A percentile compares a stretch with the other conserved stretches of the same genome.
Evolutionary conservation across 2,888 invertebrate genomes (phyloP).

Genomic region (Agonopterix alstromeriana): DNA sequence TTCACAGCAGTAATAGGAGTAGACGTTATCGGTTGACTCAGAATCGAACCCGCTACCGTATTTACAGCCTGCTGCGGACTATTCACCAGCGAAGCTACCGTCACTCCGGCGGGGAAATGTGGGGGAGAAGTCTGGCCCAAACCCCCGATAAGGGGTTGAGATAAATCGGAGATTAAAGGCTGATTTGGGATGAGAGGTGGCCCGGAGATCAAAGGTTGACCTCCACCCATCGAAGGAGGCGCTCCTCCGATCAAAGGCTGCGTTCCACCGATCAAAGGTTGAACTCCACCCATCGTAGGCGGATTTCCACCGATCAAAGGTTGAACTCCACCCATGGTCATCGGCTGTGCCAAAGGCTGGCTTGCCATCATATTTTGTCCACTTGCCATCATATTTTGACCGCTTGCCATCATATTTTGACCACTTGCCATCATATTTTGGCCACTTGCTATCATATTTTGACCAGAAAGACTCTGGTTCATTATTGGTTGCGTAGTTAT

Average conservation of each 20-base stretch:
- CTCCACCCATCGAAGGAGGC: conserved; percentile 8
- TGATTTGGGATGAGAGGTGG: conserved; percentile 6
- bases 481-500: conserved; percentile 7
- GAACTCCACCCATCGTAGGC: conserved; percentile 12
- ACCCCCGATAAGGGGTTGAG: conserved; percentile 22
- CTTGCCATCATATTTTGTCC: conserved; percentile 1
- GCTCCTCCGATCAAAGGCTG: conserved; percentile 15
- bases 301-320: conserved; percentile 21
- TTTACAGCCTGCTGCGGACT: conserved; percentile 45
- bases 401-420: neutral
- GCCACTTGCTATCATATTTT: neutral
- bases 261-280: conserved; percentile 9
- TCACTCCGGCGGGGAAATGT: conserved; percentile 24
- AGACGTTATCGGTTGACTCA: conserved; percentile 54
- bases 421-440: neutral
- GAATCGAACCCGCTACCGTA: conserved; percentile 25
- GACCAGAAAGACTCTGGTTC: neutral
- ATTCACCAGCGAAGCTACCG: conserved; percentile 37
- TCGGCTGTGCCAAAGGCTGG: conserved; percentile 21
- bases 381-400: neutral
- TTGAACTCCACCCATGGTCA: conserved; percentile 24
- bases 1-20: conserved; percentile 57
- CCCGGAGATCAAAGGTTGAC: conserved; percentile 4
- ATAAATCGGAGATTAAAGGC: conserved; percentile 14
- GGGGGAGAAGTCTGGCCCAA: conserved; percentile 6